A percentile compares a stretch with the other conserved stretches of the same genome.
Evolutionary conservation across 2,888 invertebrate species (phyloP).

Genomic region (Drosophila seclusa): DNA sequence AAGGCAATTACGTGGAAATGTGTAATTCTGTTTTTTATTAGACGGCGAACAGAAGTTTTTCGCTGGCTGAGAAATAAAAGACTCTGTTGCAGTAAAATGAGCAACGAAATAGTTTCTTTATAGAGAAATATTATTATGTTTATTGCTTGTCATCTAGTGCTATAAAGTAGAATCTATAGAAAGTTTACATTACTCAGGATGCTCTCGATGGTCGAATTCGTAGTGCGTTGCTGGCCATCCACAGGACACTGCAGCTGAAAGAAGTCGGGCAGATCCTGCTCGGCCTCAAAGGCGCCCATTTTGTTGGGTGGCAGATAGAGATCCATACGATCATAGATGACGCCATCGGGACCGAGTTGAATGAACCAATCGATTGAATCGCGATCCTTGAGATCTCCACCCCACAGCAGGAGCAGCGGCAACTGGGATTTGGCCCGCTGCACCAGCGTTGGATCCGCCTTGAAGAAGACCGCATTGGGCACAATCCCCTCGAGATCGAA

Average conservation of each 20-base stretch:
- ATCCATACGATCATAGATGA: slow-evolving; percentile 97
- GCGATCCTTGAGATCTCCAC: slow-evolving; percentile 95
- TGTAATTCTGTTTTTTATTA: slow-evolving; percentile 22
- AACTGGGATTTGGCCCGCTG: slow-evolving; percentile 89
- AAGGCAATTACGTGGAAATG: slow-evolving; percentile 42
- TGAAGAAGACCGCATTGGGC: slow-evolving; percentile 95
- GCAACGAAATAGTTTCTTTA: neutral
- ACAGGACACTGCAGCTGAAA: slow-evolving; percentile 78
- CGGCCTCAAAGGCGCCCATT: slow-evolving; percentile 66
- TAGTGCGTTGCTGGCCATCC: slow-evolving; percentile 19
- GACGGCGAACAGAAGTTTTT: neutral
- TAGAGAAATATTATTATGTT: slow-evolving; percentile 32
- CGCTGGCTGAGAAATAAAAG: slow-evolving; percentile 5
- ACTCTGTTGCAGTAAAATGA: slow-evolving; percentile 11
- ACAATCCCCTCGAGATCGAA: slow-evolving; percentile 94
- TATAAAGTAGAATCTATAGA: slow-evolving; percentile 45
- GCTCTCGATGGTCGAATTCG: slow-evolving; percentile 73
- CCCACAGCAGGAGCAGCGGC: slow-evolving; percentile 97
- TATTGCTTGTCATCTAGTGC: slow-evolving; percentile 48
- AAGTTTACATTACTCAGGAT: slow-evolving; percentile 78
- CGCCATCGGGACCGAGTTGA: slow-evolving; percentile 94
- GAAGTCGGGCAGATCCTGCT: slow-evolving; percentile 76
- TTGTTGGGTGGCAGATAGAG: slow-evolving; percentile 73
- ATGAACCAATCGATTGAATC: slow-evolving; percentile 93
- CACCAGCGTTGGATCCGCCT: slow-evolving; percentile 91